A percentile compares a stretch with the other conserved stretches of the same genome.
These are phyloP conservation scores for Gallinago paraguaiae DNA, from an alignment of 2,113 vertebrate species.

Conservation along the genomic window DNA sequence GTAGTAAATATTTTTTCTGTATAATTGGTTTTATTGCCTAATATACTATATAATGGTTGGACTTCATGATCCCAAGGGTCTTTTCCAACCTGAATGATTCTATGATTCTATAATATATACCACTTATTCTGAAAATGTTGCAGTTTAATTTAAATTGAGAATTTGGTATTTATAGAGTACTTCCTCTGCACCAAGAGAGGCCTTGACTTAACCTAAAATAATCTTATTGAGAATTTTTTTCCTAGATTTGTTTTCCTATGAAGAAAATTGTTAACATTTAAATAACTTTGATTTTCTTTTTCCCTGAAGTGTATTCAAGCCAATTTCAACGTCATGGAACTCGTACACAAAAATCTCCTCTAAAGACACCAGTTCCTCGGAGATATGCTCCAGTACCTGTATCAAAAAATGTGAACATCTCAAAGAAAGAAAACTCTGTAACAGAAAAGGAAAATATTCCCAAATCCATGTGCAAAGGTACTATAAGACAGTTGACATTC, in stretches of 20 bases:
- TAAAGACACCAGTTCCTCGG: slow-evolving; percentile 81
- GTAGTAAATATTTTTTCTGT: background rate
- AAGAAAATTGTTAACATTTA: background rate
- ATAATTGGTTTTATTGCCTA: background rate
- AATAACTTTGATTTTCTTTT: background rate
- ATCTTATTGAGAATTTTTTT: background rate
- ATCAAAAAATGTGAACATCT: slow-evolving; percentile 67
- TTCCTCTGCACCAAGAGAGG: background rate
- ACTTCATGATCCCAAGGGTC: too few species aligned
- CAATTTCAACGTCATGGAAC: background rate
- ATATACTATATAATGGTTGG: background rate
- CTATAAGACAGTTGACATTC: background rate
- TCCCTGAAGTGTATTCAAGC: slow-evolving; percentile 43
- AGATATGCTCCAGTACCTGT: slow-evolving; percentile 80
- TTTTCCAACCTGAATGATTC: too few species aligned
- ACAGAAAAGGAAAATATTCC: slow-evolving; percentile 70
- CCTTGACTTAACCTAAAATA: background rate
- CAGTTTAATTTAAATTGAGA: background rate
- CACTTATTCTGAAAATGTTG: background rate
- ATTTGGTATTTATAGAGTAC: background rate
- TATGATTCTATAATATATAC: too few species aligned
- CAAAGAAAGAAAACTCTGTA: slow-evolving; percentile 41
- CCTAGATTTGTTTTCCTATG: background rate
- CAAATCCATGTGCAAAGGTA: slow-evolving; percentile 42
- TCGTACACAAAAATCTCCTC: slow-evolving; percentile 63